These are phyloP conservation scores for Aspidapion aeneum DNA, from an alignment of 2,888 invertebrate genomes.

Conservation along the genomic window DNA sequence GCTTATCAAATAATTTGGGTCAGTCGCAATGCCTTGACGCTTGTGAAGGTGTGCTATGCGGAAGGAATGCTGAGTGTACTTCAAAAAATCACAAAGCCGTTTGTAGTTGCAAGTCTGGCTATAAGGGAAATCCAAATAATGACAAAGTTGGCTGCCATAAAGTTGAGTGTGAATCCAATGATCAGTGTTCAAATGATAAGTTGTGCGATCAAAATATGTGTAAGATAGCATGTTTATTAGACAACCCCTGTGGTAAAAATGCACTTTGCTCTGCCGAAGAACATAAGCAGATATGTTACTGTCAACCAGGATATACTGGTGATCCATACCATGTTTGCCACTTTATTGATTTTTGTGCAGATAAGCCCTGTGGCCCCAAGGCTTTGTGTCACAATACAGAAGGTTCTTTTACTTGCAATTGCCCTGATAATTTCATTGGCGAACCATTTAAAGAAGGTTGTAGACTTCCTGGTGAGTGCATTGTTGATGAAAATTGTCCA, in stretches of 20 bases:
- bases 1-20: slow-evolving; percentile 64
- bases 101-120: slow-evolving; percentile 77
- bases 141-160: slow-evolving; percentile 76
- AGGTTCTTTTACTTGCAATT: slow-evolving; percentile 76
- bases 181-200: slow-evolving; percentile 78
- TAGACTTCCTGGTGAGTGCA: slow-evolving; percentile 76
- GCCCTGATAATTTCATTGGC: slow-evolving; percentile 75
- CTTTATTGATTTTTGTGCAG: slow-evolving; percentile 74
- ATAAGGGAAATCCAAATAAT: slow-evolving; percentile 68
- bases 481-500: slow-evolving; percentile 76
- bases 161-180: slow-evolving; percentile 69
- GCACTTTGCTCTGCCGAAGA: slow-evolving; percentile 82
- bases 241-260: slow-evolving; percentile 83
- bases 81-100: slow-evolving; percentile 69
- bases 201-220: slow-evolving; percentile 80
- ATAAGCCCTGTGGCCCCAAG: slow-evolving; percentile 75
- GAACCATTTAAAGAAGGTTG: slow-evolving; percentile 85
- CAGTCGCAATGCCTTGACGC: slow-evolving; percentile 73
- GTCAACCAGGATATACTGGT: slow-evolving; percentile 85
- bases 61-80: slow-evolving; percentile 77
- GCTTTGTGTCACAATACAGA: slow-evolving; percentile 77
- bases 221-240: slow-evolving; percentile 78
- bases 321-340: slow-evolving; percentile 69
- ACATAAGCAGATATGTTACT: slow-evolving; percentile 75
- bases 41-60: slow-evolving; percentile 72